These are phyloP conservation scores for Flexamia atlantica DNA, from an alignment of 2,888 invertebrate species.

Conservation along the genomic window DNA sequence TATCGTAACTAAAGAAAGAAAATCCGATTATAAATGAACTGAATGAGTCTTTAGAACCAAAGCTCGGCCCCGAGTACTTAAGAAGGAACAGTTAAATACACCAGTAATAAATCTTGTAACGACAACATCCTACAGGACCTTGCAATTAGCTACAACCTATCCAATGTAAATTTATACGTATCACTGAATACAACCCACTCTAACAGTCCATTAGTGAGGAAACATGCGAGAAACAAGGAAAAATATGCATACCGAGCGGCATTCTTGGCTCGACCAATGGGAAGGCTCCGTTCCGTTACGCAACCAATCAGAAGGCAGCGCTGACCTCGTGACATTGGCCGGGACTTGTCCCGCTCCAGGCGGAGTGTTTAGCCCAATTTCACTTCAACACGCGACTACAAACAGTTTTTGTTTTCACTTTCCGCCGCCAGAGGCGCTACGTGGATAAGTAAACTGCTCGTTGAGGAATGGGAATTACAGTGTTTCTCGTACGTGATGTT, in stretches of 20 bases:
- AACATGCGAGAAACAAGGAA: slow-evolving; percentile 14
- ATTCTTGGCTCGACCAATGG: slow-evolving; percentile 16
- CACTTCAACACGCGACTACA: slow-evolving; percentile 8
- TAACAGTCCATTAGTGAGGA: slow-evolving; percentile 22
- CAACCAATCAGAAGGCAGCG: slow-evolving; percentile 47
- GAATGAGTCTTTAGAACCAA: too few relatives aligned
- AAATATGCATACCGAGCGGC: slow-evolving; percentile 6
- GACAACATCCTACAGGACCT: too few relatives aligned
- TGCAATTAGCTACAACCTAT: slow-evolving; percentile 15
- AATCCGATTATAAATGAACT: too few relatives aligned
- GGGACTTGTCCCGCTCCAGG: slow-evolving; percentile 32
- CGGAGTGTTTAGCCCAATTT: slow-evolving; percentile 36
- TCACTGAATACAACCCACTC: background rate
- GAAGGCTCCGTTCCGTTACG: slow-evolving; percentile 25
- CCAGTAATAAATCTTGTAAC: too few relatives aligned
- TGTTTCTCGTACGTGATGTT: slow-evolving; percentile 1
- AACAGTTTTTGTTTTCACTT: slow-evolving; percentile 5
- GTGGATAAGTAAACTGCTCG: slow-evolving; percentile 23
- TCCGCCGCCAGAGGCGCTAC: background rate
- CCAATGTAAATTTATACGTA: slow-evolving; percentile 1
- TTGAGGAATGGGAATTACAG: background rate
- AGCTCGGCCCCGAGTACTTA: too few relatives aligned
- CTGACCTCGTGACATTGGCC: slow-evolving; percentile 47
- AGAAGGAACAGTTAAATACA: too few relatives aligned
- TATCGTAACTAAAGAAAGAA: too few relatives aligned